Conservation (phyloP, 2,113 vertebrate genomes). For the Cromileptes altivelis region DNA sequence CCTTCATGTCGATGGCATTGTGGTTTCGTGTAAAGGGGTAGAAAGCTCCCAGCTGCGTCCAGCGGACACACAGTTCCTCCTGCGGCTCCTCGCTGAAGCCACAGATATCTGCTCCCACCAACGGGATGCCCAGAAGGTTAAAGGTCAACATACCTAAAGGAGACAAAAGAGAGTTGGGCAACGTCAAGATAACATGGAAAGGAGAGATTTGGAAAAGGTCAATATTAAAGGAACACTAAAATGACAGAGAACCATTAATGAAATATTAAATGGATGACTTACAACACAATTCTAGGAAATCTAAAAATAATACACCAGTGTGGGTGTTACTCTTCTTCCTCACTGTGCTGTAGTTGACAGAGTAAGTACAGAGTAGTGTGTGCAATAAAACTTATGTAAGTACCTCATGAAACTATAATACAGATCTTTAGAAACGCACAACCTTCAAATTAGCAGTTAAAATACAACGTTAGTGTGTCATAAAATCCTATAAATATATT, state of each 20-base stretch:
- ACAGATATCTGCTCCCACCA: slow-evolving; percentile 90
- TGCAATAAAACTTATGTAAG: neutral
- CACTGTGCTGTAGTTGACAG: neutral
- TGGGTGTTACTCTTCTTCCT: neutral
- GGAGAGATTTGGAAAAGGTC: neutral
- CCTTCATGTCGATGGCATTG: slow-evolving; percentile 84
- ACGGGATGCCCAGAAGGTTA: slow-evolving; percentile 89
- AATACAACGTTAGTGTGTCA: neutral
- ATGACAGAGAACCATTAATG: neutral
- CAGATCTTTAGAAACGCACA: neutral
- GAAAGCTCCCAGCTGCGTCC: slow-evolving; percentile 92
- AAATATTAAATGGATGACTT: neutral
- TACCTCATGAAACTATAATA: neutral
- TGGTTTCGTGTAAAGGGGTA: slow-evolving; percentile 94
- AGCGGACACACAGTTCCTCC: slow-evolving; percentile 90
- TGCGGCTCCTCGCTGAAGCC: slow-evolving; percentile 87
- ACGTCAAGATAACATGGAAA: neutral
- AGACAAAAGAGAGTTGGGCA: neutral
- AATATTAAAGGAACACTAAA: neutral
- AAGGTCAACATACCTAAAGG: slow-evolving; percentile 89
- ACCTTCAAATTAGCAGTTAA: neutral
- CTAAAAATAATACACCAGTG: neutral
- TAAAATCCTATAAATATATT: neutral
- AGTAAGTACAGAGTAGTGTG: neutral
- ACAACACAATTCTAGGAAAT: neutral